A percentile compares a stretch with the other conserved stretches of the same genome.
These are phyloP conservation scores for Mesorhabditis spiculigera DNA, from an alignment of 2,888 invertebrate genomes.

Conservation along the genomic window DNA sequence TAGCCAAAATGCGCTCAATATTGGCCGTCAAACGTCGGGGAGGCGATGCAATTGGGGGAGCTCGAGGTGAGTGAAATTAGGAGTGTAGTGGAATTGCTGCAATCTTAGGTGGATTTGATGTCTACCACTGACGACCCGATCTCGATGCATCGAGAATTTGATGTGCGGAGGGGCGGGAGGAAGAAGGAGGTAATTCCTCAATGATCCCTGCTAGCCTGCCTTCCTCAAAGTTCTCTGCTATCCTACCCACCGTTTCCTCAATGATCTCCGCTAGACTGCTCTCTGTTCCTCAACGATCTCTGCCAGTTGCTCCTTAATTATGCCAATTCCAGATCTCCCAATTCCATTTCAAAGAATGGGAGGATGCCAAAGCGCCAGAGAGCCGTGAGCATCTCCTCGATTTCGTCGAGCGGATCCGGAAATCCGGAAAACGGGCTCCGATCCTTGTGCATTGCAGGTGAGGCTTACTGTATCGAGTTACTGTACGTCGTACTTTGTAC, in stretches of 20 bases:
- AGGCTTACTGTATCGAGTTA: too few species aligned
- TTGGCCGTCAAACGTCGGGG: slow-evolving; percentile 40
- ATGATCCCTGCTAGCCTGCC: neutral
- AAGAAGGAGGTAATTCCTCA: neutral
- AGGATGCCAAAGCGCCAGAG: slow-evolving; percentile 27
- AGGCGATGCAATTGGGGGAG: neutral
- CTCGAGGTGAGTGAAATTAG: too few species aligned
- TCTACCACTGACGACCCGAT: slow-evolving; percentile 24
- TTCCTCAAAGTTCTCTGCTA: too few species aligned
- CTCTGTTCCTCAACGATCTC: too few species aligned
- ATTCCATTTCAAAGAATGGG: slow-evolving; percentile 47
- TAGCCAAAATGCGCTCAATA: slow-evolving; percentile 49
- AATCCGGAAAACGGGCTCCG: slow-evolving; percentile 24
- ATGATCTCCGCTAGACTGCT: too few species aligned
- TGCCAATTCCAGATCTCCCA: slow-evolving; percentile 35
- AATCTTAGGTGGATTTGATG: slow-evolving; percentile 7
- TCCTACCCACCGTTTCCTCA: too few species aligned
- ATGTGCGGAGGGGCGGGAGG: slow-evolving; percentile 16
- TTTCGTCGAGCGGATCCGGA: slow-evolving; percentile 29
- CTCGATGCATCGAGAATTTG: slow-evolving; percentile 30
- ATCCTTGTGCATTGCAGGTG: slow-evolving; percentile 52
- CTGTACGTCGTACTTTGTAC: too few species aligned
- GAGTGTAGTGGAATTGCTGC: neutral
- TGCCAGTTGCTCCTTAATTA: too few species aligned
- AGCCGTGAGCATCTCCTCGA: slow-evolving; percentile 26